A percentile compares a stretch with the other conserved stretches of the same genome.
Evolutionary conservation across 2,113 vertebrate genomes (phyloP).

Genomic region (Chionis minor): DNA sequence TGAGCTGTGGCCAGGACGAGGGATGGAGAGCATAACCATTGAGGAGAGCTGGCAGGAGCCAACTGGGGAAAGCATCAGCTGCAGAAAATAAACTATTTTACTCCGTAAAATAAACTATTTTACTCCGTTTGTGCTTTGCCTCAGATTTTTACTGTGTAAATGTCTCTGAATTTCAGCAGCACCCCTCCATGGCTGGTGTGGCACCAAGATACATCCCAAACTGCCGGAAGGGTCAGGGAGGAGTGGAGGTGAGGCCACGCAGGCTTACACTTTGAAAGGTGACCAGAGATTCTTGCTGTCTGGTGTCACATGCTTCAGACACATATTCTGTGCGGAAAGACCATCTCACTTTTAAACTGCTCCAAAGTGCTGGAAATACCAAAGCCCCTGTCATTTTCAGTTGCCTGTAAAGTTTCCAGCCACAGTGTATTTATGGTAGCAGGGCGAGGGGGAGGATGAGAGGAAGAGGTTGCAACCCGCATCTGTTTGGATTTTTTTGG

Average conservation of each 20-base stretch:
- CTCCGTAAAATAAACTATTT: not conserved
- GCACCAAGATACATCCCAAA: not conserved
- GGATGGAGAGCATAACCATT: not conserved
- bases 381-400: not conserved
- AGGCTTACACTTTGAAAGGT: not conserved
- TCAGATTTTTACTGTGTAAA: not conserved
- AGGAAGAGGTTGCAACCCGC: not conserved
- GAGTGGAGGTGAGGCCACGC: not conserved
- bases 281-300: not conserved
- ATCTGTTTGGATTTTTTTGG: not conserved
- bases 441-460: not conserved
- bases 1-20: not conserved
- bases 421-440: not conserved
- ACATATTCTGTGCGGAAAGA: not conserved
- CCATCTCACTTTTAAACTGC: not conserved
- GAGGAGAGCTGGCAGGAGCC: not conserved
- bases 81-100: not conserved
- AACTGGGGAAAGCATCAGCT: not conserved
- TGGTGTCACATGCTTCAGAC: not conserved
- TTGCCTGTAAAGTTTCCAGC: not conserved
- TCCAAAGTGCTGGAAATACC: not conserved
- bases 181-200: not conserved
- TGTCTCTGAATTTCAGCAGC: not conserved
- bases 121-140: not conserved
- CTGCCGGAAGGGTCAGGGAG: not conserved